Evolutionary conservation across 2,888 invertebrate species (phyloP), one percentile per base, ranked within the genome.

Genomic region (Limenitis camilla): DNA sequence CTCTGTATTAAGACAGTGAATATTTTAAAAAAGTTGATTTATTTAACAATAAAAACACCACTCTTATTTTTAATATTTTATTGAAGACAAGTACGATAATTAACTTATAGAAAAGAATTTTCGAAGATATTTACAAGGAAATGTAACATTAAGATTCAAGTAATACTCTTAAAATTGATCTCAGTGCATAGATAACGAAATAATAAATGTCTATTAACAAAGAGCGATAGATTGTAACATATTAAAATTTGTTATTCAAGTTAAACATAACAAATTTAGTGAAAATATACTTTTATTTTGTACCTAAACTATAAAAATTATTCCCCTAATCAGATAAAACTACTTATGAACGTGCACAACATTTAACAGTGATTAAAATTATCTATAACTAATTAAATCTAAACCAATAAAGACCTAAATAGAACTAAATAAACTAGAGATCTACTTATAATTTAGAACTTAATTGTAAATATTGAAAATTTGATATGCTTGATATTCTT

Each of bases 361-460:
- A 86, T 86, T 86, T 85, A 87, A 87, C 87, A 87, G 87, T 87
- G 87, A 83, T 80, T 78, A 78, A 82, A 84, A 76, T 80, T 81
- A 81, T 75, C 74, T 81, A 79, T 60, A 59, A 71, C 78, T 80
- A 81, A 75, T 73, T 74, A 70, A 55, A 61, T 65, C 75, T 81
- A 82, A 76, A 78, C 67, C 78, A 81, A 79, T 75, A 74, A 75
- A 78, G 54, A 68, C 58, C 36, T 30, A 45, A 67, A 63, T 62
- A 65, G 67, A 74, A 75, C 71, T 74, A 73, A 75, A 64, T 65
- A 62, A 69, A 70, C 72, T 68, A 72, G 64, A 74, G 64, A 67
- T 66, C 72, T 78, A 76, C 78, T 61, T 68, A 69, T 74, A 68
- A 66, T 64, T 68, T 68, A 66, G 67, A 68, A 69, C 62, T 67